These are phyloP conservation scores for Mamestra brassicae DNA, from an alignment of 2,888 invertebrate species.

Conservation along the genomic window DNA sequence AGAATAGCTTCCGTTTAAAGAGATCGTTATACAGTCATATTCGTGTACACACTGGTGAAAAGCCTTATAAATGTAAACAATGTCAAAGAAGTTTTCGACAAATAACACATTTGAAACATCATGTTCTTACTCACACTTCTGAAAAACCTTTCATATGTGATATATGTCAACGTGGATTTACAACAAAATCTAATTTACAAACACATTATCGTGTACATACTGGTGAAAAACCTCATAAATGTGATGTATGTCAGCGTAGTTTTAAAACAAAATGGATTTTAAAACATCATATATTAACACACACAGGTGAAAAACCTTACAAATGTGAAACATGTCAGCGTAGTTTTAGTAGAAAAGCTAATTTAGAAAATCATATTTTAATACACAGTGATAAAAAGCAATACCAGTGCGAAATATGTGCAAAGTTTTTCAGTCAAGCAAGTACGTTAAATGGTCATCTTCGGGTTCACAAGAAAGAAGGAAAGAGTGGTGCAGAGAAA, in stretches of 20 bases:
- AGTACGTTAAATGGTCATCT: conserved; percentile 30
- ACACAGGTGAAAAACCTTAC: conserved; percentile 25
- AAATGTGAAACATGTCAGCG: conserved; percentile 34
- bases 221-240: conserved; percentile 28
- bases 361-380: conserved; percentile 19
- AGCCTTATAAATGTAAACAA: conserved; percentile 24
- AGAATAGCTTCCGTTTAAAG: conserved; percentile 19
- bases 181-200: conserved; percentile 1
- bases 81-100: conserved; percentile 12
- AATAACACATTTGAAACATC: conserved; percentile 14
- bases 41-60: conserved; percentile 31
- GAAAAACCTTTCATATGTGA: conserved; percentile 36
- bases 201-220: conserved; percentile 19
- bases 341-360: conserved; percentile 30
- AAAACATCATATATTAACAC: conserved; percentile 23
- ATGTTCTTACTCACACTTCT: conserved; percentile 23
- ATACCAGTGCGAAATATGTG: conserved; percentile 38
- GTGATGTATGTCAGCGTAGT: conserved; percentile 33
- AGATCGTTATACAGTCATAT: conserved; percentile 21
- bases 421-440: conserved; percentile 18
- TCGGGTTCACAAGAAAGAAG: conserved; percentile 18
- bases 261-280: conserved; percentile 14
- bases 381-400: conserved; percentile 29
- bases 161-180: conserved; percentile 3
- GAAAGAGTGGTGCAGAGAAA: background rate